These are phyloP conservation scores for Enteromius viviparus DNA, from an alignment of 2,797 vertebrate species.

Conservation along the genomic window DNA sequence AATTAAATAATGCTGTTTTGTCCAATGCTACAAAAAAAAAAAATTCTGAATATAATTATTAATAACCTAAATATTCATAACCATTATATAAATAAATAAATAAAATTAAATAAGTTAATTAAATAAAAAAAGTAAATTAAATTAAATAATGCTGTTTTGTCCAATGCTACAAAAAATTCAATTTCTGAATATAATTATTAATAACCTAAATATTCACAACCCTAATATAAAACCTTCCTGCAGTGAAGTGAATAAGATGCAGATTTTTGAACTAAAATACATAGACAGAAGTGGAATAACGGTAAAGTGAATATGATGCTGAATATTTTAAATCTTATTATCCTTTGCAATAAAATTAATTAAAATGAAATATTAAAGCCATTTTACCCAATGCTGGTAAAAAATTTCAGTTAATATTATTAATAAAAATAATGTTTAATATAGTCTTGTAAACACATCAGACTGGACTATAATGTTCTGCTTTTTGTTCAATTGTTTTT, in stretches of 20 bases:
- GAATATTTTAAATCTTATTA: not conserved
- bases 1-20: not conserved
- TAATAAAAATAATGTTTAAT: not conserved
- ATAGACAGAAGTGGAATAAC: not conserved
- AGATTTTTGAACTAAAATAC: not conserved
- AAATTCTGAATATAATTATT: not conserved
- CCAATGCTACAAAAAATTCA: not conserved
- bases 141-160: not conserved
- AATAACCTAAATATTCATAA: not conserved
- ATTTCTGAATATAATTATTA: not conserved
- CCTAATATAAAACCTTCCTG: no score
- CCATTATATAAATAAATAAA: no score
- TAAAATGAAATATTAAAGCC: not conserved
- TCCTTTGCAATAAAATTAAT: not conserved
- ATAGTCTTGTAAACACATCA: not conserved
- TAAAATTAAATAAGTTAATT: no score
- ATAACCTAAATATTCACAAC: not conserved
- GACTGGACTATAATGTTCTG: not conserved
- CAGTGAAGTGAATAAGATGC: not conserved
- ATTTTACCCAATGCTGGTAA: constrained; percentile 32
- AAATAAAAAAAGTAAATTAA: no score
- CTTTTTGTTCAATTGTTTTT: constrained; percentile 4
- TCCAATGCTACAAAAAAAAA: not conserved
- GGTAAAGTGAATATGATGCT: not conserved
- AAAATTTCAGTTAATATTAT: not conserved